Base-by-base conservation (phyloP, 64 coral and sea anemone species). In the Platygyra sinensis region DNA sequence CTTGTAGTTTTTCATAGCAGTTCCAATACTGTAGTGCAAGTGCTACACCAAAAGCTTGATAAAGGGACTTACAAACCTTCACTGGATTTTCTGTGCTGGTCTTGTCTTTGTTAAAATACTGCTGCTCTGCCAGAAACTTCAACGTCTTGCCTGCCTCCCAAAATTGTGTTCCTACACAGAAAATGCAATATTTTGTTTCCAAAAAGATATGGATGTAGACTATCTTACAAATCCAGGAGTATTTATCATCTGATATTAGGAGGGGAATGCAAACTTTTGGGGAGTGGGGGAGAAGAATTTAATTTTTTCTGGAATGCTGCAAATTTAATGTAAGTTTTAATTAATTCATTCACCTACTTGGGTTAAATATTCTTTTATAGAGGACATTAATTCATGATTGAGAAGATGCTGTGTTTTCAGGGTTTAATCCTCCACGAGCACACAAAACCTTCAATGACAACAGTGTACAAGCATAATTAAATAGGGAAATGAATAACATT, bases 111-210 rank as follows among this genome's bases (percentile, higher is more conserved):
- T 88, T 67, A 78, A 99, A 99, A 81, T 91, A 99, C 17, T 90
- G 87, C 55, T 87, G 86, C 73, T 99, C 97, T 28, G 94, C 90
- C 30, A 99, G 84, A 69, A 99, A 67, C 74, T 99, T 99, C 36
- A 99, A 86, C 24, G 97, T 99, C 50, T 99, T 99, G 52, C 88
- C 14, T 17, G 97, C 91, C 73, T 99, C 94, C 97, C 97, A 99
- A 76, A 99, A 99, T 78, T 99, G 94, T 73, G 87, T 88, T 16
- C 97, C 97, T 99, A 60, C 10, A 72, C 89, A 62, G 54, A 57
- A 57, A 57, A 57, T 14, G 15, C 54, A 57, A 57, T 15, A 14
- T 57, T 57, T 3, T 46, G 42, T 46, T 46, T 46, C 42, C 4
- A 4, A 46, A 5, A 69, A 69, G 29, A 69, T 69, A 69, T 22